Evolutionary conservation across 2,113 vertebrate species (phyloP).

Genomic region (Entomyzon cyanotis): DNA sequence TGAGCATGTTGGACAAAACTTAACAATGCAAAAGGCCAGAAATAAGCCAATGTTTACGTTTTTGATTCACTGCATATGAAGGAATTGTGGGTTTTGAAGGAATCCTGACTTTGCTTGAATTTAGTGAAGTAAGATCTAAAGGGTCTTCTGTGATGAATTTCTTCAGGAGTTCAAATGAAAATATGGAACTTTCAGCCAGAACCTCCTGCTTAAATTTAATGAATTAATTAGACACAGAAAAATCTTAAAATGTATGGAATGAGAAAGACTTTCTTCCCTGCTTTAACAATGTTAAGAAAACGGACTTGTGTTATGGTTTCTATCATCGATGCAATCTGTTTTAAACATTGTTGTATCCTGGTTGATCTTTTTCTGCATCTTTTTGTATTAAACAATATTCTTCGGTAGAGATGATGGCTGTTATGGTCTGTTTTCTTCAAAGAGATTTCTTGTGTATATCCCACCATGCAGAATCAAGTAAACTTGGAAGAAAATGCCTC

Average conservation of each 20-base stretch:
- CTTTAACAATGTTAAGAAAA: not conserved
- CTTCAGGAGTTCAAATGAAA: conserved; percentile 53
- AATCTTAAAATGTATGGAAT: not conserved
- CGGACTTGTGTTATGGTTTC: not conserved
- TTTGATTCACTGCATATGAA: conserved; percentile 13
- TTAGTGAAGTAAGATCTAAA: conserved; percentile 21
- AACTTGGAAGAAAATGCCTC: not conserved
- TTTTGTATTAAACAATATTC: not conserved
- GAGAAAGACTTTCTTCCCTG: not conserved
- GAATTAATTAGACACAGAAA: conserved; percentile 37
- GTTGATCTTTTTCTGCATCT: not conserved
- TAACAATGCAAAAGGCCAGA: conserved; percentile 8
- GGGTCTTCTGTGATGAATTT: conserved; percentile 14
- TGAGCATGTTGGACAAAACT: conserved; percentile 1
- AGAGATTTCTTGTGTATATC: not conserved
- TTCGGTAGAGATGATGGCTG: not conserved
- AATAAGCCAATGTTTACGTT: conserved; percentile 23
- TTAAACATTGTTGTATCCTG: not conserved
- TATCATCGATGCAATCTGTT: not conserved
- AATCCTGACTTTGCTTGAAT: conserved; percentile 18
- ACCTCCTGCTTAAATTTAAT: conserved; percentile 13
- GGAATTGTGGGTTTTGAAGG: not conserved
- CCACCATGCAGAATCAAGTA: not conserved
- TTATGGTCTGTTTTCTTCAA: not conserved
- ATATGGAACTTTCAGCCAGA: not conserved